Base-by-base conservation (phyloP, 2,888 invertebrate genomes). In the Plebejus melissa region DNA sequence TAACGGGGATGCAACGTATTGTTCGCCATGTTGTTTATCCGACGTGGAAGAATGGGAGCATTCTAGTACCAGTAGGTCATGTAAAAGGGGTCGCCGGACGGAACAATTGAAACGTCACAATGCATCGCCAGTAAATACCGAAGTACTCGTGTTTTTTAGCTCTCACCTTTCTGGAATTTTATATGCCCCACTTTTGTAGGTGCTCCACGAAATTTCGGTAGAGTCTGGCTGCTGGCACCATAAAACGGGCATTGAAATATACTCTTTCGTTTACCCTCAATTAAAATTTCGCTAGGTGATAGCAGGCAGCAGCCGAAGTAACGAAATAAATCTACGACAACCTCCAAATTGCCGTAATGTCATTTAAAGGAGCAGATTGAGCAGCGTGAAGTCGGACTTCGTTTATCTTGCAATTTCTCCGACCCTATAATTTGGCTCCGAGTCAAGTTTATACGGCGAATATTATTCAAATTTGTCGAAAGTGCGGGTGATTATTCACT, bases 401-500 rank as follows among this genome's bases (percentile, higher is more conserved):
- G 75, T 75, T 75, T 75, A 75, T 75, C 75, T 69, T 70, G 69
- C 69, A 75, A 75, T 75, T 75, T 38, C 70, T 57, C 57, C 60
- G 74, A 54, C 69, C 70, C 22, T 9, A 54, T 75, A 70, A 75
- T 70, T 75, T 70, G 75, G 70, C 38, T 7, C 4, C 69, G 69
- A 70, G 57, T 75, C 75, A 75, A 75, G 69, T 75, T 54, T 70
- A 57, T 70, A 70, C 75, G 70, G 69, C 75, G 54, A 75, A 75
- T 75, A 76, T 77, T 76, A 77, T 77, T 75, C 76, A 77, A 78
- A 77, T 76, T 76, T 74, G 74, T 69, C 75, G n/a, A 75, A 76
- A 78, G 76, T 75, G 76, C 71, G 79, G 79, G 81, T 82, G 82
- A 84, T 78, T 77, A 77, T 76, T 77, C 74, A 79, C 74, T 76